A percentile compares a stretch with the other conserved stretches of the same genome.
phyloP scores from a whole-genome alignment of 2,888 invertebrate species.

The Lordiphosa fenestrarum region DNA sequence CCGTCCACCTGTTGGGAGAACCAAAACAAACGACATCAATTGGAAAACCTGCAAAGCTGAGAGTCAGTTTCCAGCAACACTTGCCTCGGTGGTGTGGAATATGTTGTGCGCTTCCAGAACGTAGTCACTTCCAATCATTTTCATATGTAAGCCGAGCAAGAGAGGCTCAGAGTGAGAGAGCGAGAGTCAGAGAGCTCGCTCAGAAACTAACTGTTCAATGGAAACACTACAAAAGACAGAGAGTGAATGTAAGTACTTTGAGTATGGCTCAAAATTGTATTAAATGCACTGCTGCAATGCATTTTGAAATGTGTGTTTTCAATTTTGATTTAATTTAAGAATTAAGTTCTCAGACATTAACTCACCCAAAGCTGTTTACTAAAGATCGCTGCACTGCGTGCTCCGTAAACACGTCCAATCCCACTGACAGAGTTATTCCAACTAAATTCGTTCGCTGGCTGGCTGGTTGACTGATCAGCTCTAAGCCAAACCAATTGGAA shows the following conservation, averaged over 20 bases:
- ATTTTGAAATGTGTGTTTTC: not conserved
- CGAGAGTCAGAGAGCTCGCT: conserved; percentile 1
- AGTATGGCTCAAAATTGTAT: not conserved
- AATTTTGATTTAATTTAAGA: not conserved
- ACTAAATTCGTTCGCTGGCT: conserved; percentile 57
- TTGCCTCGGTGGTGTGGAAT: conserved; percentile 92
- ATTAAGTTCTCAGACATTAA: not conserved
- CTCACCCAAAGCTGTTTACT: not conserved
- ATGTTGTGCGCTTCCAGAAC: conserved; percentile 93
- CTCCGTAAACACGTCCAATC: conserved; percentile 65
- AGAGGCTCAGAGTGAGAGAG: conserved; percentile 47
- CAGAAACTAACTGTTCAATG: conserved; percentile 5
- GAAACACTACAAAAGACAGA: conserved; percentile 6
- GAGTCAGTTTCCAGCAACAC: conserved; percentile 36
- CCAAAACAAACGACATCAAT: conserved; percentile 36
- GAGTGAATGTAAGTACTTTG: not conserved
- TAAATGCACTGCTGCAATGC: not conserved
- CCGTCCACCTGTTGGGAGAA: conserved; percentile 86
- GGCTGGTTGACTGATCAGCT: conserved; percentile 24
- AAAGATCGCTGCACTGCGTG: not conserved
- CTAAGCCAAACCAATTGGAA: conserved; percentile 48
- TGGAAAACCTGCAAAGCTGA: not conserved
- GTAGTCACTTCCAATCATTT: conserved; percentile 91
- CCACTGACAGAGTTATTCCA: conserved; percentile 56
- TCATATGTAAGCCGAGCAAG: conserved; percentile 71